Evolutionary conservation across 2,797 vertebrate species (phyloP).

Genomic region (Syngnathus rostellatus): DNA sequence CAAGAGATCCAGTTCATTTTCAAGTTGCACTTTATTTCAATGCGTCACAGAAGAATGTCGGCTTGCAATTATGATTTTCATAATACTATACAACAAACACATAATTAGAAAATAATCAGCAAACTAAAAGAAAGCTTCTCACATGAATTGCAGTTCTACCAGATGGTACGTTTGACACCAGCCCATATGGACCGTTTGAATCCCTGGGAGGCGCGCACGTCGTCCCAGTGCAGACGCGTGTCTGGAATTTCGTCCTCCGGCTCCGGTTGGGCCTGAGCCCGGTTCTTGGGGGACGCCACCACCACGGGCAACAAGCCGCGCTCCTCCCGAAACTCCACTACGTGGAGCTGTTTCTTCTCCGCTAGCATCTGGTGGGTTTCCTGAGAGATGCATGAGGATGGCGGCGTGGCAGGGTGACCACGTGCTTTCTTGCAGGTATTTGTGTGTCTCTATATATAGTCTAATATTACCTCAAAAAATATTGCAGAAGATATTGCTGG

Average conservation of each 20-base stretch:
- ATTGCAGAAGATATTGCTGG: neutral
- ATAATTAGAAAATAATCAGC: too few relatives aligned
- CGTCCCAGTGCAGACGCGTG: conserved; percentile 75
- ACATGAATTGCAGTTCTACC: conserved; percentile 44
- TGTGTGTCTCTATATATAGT: too few relatives aligned
- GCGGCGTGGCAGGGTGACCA: too few relatives aligned
- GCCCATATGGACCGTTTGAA: conserved; percentile 76
- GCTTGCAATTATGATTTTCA: neutral
- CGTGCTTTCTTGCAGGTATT: too few relatives aligned
- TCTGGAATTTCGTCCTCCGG: conserved; percentile 72
- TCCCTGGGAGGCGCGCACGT: conserved; percentile 75
- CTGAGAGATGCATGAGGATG: conserved; percentile 48
- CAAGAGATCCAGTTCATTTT: neutral
- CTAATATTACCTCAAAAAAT: neutral
- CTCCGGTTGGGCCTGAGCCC: conserved; percentile 60
- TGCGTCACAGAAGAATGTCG: neutral
- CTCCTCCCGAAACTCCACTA: conserved; percentile 83
- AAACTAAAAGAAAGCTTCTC: neutral
- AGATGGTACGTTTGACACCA: conserved; percentile 68
- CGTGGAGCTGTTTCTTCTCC: conserved; percentile 78
- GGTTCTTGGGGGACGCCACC: conserved; percentile 71
- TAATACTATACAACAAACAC: neutral
- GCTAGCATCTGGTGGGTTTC: conserved; percentile 82
- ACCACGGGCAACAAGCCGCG: conserved; percentile 76
- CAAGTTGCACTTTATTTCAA: neutral